These are phyloP conservation scores for Melanerpes aurifrons DNA, from an alignment of 2,113 vertebrate genomes.

Conservation along the genomic window DNA sequence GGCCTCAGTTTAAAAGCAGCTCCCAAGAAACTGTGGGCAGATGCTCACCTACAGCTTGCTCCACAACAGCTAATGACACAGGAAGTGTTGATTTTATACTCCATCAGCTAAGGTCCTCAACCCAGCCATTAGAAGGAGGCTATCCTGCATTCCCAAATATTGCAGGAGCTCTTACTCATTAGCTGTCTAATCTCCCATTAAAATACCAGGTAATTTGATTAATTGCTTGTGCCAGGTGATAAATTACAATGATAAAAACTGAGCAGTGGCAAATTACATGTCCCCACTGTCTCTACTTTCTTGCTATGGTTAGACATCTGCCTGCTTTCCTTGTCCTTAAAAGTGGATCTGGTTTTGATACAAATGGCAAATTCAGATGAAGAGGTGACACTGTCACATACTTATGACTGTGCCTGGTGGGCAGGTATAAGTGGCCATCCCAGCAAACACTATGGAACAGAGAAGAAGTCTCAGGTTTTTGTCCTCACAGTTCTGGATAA, in stretches of 20 bases:
- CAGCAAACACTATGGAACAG: neutral
- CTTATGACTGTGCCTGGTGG: neutral
- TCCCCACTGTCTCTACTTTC: neutral
- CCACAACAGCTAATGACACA: neutral
- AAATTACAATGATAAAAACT: neutral
- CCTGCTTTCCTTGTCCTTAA: neutral
- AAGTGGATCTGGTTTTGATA: neutral
- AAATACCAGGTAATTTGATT: neutral
- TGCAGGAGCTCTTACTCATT: neutral
- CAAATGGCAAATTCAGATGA: neutral
- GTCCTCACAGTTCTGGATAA: neutral
- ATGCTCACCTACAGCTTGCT: neutral
- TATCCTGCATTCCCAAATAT: neutral
- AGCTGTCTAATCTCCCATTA: neutral
- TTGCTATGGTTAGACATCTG: neutral
- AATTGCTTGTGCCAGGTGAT: neutral
- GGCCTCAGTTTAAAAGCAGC: neutral
- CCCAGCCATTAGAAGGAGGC: neutral
- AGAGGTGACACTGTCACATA: neutral
- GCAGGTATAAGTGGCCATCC: neutral
- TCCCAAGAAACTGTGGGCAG: neutral
- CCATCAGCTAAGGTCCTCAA: neutral
- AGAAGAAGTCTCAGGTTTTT: neutral
- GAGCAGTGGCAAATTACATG: accelerated
- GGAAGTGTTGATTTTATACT: neutral